A percentile compares a stretch with the other conserved stretches of the same genome.
These are phyloP conservation scores for Acholoe squamosa DNA, from an alignment of 2,888 invertebrate species.

Conservation along the genomic window DNA sequence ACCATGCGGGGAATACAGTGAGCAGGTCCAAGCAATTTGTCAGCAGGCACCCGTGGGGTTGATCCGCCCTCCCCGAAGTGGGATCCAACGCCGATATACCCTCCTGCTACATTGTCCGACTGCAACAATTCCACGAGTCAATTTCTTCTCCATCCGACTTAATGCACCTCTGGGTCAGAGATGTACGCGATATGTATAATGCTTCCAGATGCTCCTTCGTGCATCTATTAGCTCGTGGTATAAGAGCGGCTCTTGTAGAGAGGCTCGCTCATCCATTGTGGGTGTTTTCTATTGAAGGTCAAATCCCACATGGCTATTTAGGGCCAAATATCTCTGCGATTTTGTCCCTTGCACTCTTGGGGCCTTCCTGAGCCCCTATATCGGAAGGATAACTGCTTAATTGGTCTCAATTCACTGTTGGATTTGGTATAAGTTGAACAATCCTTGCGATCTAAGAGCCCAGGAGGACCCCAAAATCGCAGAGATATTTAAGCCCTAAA, in stretches of 20 bases:
- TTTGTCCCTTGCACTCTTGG: no score
- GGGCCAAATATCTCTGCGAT: no score
- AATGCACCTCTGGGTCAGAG: conserved; percentile 29
- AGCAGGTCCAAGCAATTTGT: conserved; percentile 24
- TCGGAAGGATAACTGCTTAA: no score
- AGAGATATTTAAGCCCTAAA: no score
- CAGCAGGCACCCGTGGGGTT: background rate
- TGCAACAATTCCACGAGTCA: conserved; percentile 8
- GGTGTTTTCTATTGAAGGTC: no score
- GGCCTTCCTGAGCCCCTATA: no score
- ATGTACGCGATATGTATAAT: conserved; percentile 24
- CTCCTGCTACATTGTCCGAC: background rate
- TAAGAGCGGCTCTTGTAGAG: background rate
- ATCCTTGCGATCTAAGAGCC: no score
- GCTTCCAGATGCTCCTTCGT: background rate
- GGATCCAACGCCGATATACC: background rate
- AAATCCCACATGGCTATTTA: no score
- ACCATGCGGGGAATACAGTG: background rate
- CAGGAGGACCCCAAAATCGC: no score
- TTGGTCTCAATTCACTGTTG: no score
- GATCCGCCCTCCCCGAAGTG: conserved; percentile 20
- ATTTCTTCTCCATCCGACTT: background rate
- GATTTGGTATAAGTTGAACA: no score
- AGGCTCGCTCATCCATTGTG: background rate
- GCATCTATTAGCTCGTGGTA: background rate